Conservation (phyloP, 1,140 invertebrate species). For the Tenebrio molitor region DNA sequence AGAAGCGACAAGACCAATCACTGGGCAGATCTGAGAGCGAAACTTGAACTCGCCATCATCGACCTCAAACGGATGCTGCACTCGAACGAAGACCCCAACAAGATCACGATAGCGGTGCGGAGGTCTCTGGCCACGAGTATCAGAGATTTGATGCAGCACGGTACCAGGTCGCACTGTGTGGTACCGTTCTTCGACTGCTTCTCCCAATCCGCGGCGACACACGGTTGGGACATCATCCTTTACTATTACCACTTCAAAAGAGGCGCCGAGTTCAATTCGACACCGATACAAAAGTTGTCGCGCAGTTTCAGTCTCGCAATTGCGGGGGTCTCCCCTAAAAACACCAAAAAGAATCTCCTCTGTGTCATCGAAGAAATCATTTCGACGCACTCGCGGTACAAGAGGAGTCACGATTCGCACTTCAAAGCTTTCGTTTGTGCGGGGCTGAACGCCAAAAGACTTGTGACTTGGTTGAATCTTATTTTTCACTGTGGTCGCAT, state of each 20-base stretch:
- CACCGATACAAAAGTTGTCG: conserved; percentile 93
- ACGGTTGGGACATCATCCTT: conserved; percentile 92
- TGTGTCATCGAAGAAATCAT: conserved; percentile 94
- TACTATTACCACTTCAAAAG: conserved; percentile 93
- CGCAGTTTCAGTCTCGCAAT: conserved; percentile 98
- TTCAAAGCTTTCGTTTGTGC: conserved; percentile 99
- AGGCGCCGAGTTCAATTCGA: conserved; percentile 93
- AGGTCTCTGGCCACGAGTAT: conserved; percentile 92
- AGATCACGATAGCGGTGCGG: conserved; percentile 85
- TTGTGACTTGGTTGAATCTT: conserved; percentile 91
- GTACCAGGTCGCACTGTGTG: conserved; percentile 83
- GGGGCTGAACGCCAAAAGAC: conserved; percentile 91
- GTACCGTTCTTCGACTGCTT: conserved; percentile 95
- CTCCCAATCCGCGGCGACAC: conserved; percentile 77
- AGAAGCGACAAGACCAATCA: conserved; percentile 92
- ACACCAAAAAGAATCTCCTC: conserved; percentile 92
- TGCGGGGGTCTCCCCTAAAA: conserved; percentile 85
- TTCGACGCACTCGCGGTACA: conserved; percentile 90
- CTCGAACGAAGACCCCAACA: conserved; percentile 64
- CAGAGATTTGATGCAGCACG: conserved; percentile 94
- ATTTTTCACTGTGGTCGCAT: conserved; percentile 90
- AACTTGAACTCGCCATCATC: conserved; percentile 91
- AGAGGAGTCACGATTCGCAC: conserved; percentile 95
- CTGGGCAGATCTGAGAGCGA: conserved; percentile 93
- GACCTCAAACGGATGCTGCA: conserved; percentile 78